phyloP scores from a whole-genome alignment of 2,888 invertebrate species.

The Stenodera caucasica region DNA sequence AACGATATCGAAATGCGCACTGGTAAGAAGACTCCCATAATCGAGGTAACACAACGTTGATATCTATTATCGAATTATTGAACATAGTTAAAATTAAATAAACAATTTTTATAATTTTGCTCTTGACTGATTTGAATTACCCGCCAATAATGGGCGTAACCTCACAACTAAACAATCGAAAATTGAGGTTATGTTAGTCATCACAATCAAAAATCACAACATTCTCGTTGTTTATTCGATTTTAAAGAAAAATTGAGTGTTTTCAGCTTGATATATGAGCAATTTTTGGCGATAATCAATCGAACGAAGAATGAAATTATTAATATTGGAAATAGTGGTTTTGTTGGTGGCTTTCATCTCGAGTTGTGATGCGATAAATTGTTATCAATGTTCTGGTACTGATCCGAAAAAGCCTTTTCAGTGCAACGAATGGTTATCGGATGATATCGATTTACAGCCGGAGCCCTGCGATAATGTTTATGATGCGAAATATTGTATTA shows the following conservation, averaged over 20 bases:
- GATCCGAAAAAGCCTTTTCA: constrained; percentile 76
- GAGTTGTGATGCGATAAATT: constrained; percentile 59
- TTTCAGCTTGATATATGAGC: too few species aligned
- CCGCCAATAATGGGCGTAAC: constrained; percentile 5
- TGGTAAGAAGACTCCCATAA: not conserved
- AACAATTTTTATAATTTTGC: too few species aligned
- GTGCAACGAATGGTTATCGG: constrained; percentile 76
- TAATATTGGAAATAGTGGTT: not conserved
- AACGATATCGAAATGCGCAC: not conserved
- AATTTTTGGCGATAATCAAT: too few species aligned
- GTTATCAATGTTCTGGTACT: constrained; percentile 89
- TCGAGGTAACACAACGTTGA: not conserved
- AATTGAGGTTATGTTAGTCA: not conserved
- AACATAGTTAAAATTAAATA: too few species aligned
- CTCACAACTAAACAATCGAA: not conserved
- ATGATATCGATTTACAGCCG: constrained; percentile 65
- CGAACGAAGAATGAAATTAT: not conserved
- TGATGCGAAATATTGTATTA: constrained; percentile 87
- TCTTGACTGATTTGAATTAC: constrained; percentile 3
- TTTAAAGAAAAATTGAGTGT: too few species aligned
- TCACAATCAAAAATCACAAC: too few species aligned
- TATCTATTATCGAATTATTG: too few species aligned
- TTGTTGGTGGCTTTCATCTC: not conserved
- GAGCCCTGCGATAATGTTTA: constrained; percentile 78
- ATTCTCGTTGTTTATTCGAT: too few species aligned